Evolutionary conservation across 2,113 vertebrate genomes (phyloP).

Genomic region (Pomatorhinus ruficollis): DNA sequence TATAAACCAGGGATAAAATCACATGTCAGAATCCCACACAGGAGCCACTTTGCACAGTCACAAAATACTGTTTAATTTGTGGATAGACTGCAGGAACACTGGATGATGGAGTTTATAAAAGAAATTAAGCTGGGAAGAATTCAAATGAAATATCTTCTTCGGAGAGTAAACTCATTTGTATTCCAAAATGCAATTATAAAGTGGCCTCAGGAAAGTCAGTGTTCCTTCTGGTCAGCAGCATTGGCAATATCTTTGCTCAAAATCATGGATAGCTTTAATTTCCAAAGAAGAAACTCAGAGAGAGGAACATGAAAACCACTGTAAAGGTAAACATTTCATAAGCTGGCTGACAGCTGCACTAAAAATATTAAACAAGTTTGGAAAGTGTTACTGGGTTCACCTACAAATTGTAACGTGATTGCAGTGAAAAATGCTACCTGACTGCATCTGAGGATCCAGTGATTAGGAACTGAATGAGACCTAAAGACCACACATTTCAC

Average conservation of each 20-base stretch:
- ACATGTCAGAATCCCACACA: background rate
- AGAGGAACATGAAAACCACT: background rate
- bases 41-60: background rate
- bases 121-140: background rate
- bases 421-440: constrained; percentile 3
- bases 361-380: constrained; percentile 22
- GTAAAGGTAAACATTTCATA: constrained; percentile 22
- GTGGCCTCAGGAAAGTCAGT: background rate
- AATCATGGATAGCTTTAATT: constrained; percentile 9
- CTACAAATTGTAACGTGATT: background rate
- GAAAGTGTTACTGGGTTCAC: background rate
- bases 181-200: constrained; percentile 35
- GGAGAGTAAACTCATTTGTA: background rate
- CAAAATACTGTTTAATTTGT: background rate
- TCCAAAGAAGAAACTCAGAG: background rate
- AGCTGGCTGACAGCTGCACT: background rate
- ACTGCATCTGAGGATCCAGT: background rate
- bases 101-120: background rate
- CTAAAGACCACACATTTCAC: background rate
- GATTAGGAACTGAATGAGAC: constrained; percentile 12
- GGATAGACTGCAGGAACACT: background rate
- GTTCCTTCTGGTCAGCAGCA: constrained; percentile 16
- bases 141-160: background rate
- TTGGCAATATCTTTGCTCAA: background rate
- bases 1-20: background rate